Base-by-base conservation (phyloP, 2,888 invertebrate genomes). In the Lasioglossum morio region DNA sequence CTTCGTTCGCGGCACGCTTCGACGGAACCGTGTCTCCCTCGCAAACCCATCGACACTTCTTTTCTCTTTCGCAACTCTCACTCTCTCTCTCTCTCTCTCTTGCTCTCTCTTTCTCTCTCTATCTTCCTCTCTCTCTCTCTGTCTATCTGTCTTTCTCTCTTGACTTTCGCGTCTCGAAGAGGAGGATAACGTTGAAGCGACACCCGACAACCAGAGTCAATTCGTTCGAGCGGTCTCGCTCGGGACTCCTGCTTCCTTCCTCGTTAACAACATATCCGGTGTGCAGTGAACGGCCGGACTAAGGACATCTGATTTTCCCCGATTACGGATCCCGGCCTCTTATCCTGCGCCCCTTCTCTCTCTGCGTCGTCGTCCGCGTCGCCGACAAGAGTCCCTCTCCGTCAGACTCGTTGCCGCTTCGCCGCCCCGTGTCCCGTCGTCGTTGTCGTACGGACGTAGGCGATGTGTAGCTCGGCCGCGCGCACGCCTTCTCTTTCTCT, bases 251-350 rank as follows among this genome's bases (percentile, higher is more conserved):
- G 27, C 48, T 78, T 66, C 34, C 63, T 76, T 37, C 53, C 40
- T 48, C 60, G 66, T 37, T 80, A 83, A 84, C 77, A 79, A 72
- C 76, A 79, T 84, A 75, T 83, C 77, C 87, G 84, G 57, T 14
- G 30, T 86, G 75, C 66, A 43, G 12, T 34, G 57, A 77, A 81
- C 57, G 46, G 40, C 66, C 75, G 46, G 37, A 37, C 72, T 72
- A 72, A 83, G 75, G 80, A 78, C 81, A 75, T 87, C 83, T 83
- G 78, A 76, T 81, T 84, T 77, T 72, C 87, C 81, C 78, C 86
- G 70, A 87, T 86, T 57, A 16, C 40, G 19, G 69, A 72, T 85
- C 78, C 78, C 57, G n/a, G 57, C 57, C 70, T 73, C 48, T 85
- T 82, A 53, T 75, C 79, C 79, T 63, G 63, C 63, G 30, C 16